phyloP scores from a whole-genome alignment of 2,888 invertebrate species.

The Cephus rjabovi region DNA sequence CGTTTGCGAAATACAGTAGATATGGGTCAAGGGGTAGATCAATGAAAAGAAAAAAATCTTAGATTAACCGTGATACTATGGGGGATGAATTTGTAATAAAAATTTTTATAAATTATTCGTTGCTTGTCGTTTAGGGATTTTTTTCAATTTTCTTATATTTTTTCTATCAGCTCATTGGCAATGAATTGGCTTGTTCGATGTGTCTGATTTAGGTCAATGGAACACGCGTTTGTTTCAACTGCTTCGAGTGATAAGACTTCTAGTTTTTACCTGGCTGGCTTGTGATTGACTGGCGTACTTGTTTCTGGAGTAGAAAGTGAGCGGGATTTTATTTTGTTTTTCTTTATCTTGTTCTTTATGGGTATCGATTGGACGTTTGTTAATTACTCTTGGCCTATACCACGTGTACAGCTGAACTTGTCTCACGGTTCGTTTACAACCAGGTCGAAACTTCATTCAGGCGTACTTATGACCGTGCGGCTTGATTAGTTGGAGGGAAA shows the following conservation, averaged over 20 bases:
- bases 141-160: background rate
- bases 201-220: background rate
- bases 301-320: slow-evolving; percentile 56
- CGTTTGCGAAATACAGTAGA: background rate
- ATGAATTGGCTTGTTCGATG: background rate
- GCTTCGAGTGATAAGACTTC: background rate
- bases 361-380: background rate
- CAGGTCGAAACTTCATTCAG: background rate
- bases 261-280: background rate
- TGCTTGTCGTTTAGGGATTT: background rate
- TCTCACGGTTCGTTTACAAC: background rate
- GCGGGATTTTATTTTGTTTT: slow-evolving; percentile 28
- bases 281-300: slow-evolving; percentile 13
- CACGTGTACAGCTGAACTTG: background rate
- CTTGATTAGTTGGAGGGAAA: background rate
- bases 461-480: background rate
- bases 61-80: background rate
- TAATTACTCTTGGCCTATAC: background rate
- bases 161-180: background rate
- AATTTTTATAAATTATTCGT: background rate
- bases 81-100: background rate
- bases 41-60: background rate
- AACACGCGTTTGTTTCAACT: background rate
- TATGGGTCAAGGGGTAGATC: background rate
- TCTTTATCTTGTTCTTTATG: slow-evolving; percentile 6